These are phyloP conservation scores for Chaetorhynchus papuensis DNA, from an alignment of 2,113 vertebrate species.

Conservation along the genomic window DNA sequence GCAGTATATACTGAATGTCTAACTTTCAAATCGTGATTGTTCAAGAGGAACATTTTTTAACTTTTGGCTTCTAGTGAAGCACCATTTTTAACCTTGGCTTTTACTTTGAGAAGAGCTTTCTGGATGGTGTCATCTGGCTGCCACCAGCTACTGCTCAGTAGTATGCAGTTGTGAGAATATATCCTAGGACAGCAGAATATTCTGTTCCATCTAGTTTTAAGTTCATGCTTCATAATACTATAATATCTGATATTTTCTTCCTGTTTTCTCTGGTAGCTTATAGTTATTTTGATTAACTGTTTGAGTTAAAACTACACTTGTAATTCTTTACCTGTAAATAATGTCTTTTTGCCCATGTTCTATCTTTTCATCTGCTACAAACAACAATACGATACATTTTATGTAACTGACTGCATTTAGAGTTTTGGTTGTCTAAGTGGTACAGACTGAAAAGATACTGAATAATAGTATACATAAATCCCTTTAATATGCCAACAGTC, in stretches of 20 bases:
- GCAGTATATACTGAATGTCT: neutral
- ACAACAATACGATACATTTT: neutral
- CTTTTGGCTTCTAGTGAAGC: neutral
- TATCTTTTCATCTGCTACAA: neutral
- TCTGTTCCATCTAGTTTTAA: neutral
- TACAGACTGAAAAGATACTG: neutral
- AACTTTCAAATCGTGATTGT: neutral
- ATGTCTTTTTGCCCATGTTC: neutral
- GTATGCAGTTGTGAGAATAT: neutral
- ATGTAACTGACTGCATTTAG: neutral
- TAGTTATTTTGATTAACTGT: neutral
- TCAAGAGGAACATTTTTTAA: neutral
- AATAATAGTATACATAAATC: neutral
- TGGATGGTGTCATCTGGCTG: slow-evolving; percentile 22
- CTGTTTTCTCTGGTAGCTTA: neutral
- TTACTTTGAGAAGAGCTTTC: neutral
- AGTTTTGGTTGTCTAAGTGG: neutral
- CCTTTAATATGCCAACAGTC: neutral
- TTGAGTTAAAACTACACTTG: neutral
- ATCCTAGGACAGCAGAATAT: neutral
- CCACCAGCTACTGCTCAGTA: slow-evolving; percentile 7
- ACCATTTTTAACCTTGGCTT: slow-evolving; percentile 38
- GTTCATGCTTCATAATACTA: neutral
- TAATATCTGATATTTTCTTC: neutral
- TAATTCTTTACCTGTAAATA: neutral